These are phyloP conservation scores for Pyrochroa serraticornis DNA, from an alignment of 2,888 invertebrate species.

Conservation along the genomic window DNA sequence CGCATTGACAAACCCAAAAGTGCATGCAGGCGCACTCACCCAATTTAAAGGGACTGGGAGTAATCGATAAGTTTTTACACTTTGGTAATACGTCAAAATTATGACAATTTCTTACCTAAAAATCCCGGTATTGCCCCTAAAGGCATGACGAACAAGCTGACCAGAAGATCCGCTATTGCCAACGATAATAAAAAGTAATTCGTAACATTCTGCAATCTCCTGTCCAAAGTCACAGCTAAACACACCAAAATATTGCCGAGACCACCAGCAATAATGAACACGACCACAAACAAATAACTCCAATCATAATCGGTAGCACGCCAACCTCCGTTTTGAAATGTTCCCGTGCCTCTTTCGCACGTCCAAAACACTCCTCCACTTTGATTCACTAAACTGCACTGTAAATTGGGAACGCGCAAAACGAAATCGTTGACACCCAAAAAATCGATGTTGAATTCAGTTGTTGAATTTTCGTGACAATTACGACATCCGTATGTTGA, in stretches of 20 bases:
- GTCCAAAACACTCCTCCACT: slow-evolving; percentile 46
- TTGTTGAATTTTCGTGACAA: slow-evolving; percentile 37
- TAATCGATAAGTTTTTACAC: too few species aligned
- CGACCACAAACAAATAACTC: slow-evolving; percentile 82
- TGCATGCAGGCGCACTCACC: too few species aligned
- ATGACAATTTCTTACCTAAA: slow-evolving; percentile 80
- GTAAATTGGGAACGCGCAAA: slow-evolving; percentile 33
- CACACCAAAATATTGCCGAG: slow-evolving; percentile 93
- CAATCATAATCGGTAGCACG: slow-evolving; percentile 67
- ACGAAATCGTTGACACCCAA: slow-evolving; percentile 41
- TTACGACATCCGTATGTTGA: slow-evolving; percentile 38
- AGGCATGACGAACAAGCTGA: slow-evolving; percentile 95
- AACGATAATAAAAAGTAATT: slow-evolving; percentile 94
- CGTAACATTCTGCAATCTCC: slow-evolving; percentile 90
- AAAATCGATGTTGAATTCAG: slow-evolving; percentile 32
- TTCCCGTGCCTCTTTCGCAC: slow-evolving; percentile 35
- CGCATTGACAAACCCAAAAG: too few species aligned
- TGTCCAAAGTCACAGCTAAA: slow-evolving; percentile 88
- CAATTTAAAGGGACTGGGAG: too few species aligned
- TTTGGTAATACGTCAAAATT: too few species aligned
- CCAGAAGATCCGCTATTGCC: slow-evolving; percentile 91
- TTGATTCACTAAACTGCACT: slow-evolving; percentile 43
- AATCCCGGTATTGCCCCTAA: slow-evolving; percentile 92
- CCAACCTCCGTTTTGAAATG: slow-evolving; percentile 27
- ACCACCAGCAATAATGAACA: slow-evolving; percentile 87